A percentile compares a stretch with the other conserved stretches of the same genome.
Evolutionary conservation across 2,113 vertebrate species (phyloP).

Genomic region (Campylorhamphus procurvoides): DNA sequence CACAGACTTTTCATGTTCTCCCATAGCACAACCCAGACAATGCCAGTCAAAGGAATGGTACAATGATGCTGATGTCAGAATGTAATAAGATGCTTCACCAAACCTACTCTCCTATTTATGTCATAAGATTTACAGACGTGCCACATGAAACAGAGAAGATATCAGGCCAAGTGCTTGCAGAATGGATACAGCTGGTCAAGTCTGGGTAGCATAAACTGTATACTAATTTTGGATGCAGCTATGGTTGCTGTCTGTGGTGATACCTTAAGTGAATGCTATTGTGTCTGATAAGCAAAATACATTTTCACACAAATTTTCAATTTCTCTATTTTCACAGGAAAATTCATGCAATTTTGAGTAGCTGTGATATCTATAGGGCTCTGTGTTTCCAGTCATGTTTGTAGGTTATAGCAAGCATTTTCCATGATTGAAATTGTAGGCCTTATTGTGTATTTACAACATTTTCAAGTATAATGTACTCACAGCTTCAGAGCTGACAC

Average conservation of each 20-base stretch:
- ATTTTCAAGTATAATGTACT: rapidly evolving
- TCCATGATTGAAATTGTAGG: neutral
- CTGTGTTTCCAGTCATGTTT: neutral
- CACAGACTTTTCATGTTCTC: neutral
- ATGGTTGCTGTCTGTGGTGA: neutral
- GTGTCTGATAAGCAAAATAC: neutral
- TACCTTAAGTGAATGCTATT: neutral
- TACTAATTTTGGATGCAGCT: neutral
- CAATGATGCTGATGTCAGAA: neutral
- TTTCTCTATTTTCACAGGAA: neutral
- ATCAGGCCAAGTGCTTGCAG: neutral
- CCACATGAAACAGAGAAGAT: neutral
- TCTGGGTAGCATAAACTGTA: neutral
- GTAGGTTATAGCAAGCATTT: neutral
- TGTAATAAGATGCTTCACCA: neutral
- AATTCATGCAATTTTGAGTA: neutral
- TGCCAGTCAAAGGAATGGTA: too few relatives aligned
- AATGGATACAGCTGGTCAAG: neutral
- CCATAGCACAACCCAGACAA: neutral
- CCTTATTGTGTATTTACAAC: neutral
- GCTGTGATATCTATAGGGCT: neutral
- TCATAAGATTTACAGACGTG: neutral
- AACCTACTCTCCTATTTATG: neutral
- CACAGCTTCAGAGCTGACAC: neutral
- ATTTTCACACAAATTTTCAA: neutral